phyloP scores from a whole-genome alignment of 1,140 invertebrate species.

The Mamestra configurata region DNA sequence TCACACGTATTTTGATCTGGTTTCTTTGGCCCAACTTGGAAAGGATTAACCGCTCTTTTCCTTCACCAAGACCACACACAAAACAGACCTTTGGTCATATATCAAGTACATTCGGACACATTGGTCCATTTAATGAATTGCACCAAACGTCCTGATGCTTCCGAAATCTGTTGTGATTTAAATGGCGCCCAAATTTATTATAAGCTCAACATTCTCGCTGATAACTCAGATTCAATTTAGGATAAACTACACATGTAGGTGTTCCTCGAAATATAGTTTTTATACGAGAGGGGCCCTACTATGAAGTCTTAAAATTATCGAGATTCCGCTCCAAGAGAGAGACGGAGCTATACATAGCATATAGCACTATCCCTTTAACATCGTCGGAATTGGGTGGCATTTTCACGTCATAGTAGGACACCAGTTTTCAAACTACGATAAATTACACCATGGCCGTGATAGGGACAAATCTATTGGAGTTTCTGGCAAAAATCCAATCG shows the following conservation, averaged over 20 bases:
- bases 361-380: too few relatives aligned
- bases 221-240: conserved; percentile 28
- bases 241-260: neutral
- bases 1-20: too few relatives aligned
- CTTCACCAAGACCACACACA: conserved; percentile 53
- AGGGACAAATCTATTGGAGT: too few relatives aligned
- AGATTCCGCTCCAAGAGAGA: too few relatives aligned
- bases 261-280: too few relatives aligned
- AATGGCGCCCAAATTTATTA: conserved; percentile 54
- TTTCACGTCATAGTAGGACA: too few relatives aligned
- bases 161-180: conserved; percentile 78
- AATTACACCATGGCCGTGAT: neutral
- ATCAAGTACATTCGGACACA: conserved; percentile 80
- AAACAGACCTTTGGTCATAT: conserved; percentile 70
- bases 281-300: too few relatives aligned
- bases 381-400: too few relatives aligned
- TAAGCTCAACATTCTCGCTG: conserved; percentile 22
- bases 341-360: too few relatives aligned
- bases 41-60: conserved; percentile 41
- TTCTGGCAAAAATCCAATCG: too few relatives aligned
- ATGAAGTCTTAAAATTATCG: too few relatives aligned
- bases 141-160: conserved; percentile 68
- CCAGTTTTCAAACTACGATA: neutral
- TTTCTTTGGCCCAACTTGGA: too few relatives aligned
- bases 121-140: conserved; percentile 82